Evolutionary conservation across 2,888 invertebrate genomes (phyloP).

Genomic region (Saturnia pavonia): DNA sequence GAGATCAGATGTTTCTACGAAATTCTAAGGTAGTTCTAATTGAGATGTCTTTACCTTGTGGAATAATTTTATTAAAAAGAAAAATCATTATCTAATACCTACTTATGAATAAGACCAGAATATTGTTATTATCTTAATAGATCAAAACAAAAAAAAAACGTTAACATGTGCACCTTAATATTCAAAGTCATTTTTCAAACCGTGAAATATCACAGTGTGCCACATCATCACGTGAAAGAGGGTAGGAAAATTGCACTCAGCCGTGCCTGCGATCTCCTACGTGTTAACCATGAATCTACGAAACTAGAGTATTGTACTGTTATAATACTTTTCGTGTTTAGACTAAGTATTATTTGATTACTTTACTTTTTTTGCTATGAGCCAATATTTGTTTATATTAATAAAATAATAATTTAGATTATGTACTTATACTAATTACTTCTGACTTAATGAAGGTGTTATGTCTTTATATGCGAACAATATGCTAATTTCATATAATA

Average conservation of each 20-base stretch:
- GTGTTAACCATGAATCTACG: constrained; percentile 30
- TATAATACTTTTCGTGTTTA: background rate
- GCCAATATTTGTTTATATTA: background rate
- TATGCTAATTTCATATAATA: no score
- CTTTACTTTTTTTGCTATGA: background rate
- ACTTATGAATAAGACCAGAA: background rate
- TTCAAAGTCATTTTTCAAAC: constrained; percentile 57
- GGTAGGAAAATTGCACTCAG: constrained; percentile 47
- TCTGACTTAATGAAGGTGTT: no score
- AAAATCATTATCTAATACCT: background rate
- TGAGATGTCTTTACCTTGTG: background rate
- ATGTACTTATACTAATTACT: no score
- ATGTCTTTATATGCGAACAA: no score
- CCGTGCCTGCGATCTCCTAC: constrained; percentile 14
- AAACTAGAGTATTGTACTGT: constrained; percentile 21
- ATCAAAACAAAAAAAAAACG: constrained; percentile 8
- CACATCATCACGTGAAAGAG: constrained; percentile 48
- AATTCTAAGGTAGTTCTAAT: no score
- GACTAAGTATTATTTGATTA: constrained; percentile 2
- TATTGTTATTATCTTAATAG: background rate
- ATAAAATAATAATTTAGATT: no score
- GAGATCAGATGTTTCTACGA: no score
- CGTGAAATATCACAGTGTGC: constrained; percentile 52
- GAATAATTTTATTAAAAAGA: background rate
- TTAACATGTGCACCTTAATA: constrained; percentile 37